Evolutionary conservation across 2,113 vertebrate species (phyloP), one percentile per base, ranked within the genome.

Genomic region (Oncorhynchus tshawytscha): DNA sequence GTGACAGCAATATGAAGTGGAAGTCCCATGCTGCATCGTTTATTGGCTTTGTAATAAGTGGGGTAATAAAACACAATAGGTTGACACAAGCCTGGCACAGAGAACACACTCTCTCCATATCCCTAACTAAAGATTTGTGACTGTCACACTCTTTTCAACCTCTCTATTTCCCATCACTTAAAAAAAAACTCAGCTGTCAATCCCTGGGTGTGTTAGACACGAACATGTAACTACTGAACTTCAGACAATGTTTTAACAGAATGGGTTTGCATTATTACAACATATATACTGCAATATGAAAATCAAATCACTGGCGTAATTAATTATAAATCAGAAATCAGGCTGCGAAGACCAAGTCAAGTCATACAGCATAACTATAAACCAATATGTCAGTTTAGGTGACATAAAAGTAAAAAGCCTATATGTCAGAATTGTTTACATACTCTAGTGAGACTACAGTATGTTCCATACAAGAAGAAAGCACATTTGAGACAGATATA

Each of bases 1-100:
- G 4, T 51, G 11, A 51, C 27, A 31, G 66, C 29, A 31, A 15
- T 34, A 34, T 31, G 18, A 68, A 31, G 29, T 31, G 66, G 15
- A 11, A 11, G 66, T 68, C 66, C 27, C 29, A 68, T 18, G 13
- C 27, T 68, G 66, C 54, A 12, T 16, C 12, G 24, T 57, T 68
- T 64, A 11, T 59, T 57, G 31, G 48, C 70, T 45, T 62, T 15
- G 31, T 60, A 70, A 48, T 71, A 65, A 51, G 68, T 45, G 39
- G 11, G n/a, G n/a, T 48, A 31, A 76, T 76, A 70, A 76, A 76
- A 24, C 67, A 70, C 29, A 18, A 15, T 8, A 2, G 20, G 67
- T 20, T 69, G 74, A 69, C 74, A 59, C 49, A 18, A 48, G 31
- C n/a, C 65, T 75, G 74, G 51, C 74, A 62, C 51, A 31, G 29